Percentiles rank a stretch among this genome's conserved stretches.
Conservation (phyloP, 2,113 vertebrate species). For the Brachypodius melanocephalos region DNA sequence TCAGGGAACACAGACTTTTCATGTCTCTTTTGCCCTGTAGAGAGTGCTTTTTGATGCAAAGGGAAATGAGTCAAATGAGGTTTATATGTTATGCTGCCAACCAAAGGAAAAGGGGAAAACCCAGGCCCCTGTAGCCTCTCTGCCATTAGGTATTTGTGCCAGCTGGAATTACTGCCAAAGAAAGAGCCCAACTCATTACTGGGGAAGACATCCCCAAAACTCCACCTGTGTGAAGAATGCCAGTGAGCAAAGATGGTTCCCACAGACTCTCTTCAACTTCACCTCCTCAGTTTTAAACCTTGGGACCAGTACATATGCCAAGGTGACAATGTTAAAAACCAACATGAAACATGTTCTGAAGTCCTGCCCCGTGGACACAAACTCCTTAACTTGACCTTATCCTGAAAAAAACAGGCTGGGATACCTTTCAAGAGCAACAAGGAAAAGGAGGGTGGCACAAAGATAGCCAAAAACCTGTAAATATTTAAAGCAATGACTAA, state of each 20-base stretch:
- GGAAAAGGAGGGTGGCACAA: background rate
- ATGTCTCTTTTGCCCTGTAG: background rate
- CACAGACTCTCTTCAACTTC: background rate
- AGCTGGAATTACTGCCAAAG: background rate
- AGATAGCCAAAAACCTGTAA: background rate
- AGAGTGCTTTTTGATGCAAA: background rate
- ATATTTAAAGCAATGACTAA: background rate
- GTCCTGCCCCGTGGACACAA: background rate
- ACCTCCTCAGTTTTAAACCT: background rate
- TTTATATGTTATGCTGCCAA: background rate
- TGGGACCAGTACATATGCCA: fast-evolving
- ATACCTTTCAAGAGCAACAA: background rate
- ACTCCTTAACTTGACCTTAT: background rate
- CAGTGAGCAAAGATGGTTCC: background rate
- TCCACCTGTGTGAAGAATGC: background rate
- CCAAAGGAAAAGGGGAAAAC: background rate
- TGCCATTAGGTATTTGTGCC: background rate
- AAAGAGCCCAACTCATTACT: background rate
- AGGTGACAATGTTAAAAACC: background rate
- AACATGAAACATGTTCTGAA: background rate
- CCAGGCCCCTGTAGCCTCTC: background rate
- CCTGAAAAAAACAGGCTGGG: background rate
- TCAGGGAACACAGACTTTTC: background rate
- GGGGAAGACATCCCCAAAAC: background rate
- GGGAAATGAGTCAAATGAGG: background rate